Evolutionary conservation across 2,113 vertebrate genomes (phyloP).

Genomic region (Alethe diademata): DNA sequence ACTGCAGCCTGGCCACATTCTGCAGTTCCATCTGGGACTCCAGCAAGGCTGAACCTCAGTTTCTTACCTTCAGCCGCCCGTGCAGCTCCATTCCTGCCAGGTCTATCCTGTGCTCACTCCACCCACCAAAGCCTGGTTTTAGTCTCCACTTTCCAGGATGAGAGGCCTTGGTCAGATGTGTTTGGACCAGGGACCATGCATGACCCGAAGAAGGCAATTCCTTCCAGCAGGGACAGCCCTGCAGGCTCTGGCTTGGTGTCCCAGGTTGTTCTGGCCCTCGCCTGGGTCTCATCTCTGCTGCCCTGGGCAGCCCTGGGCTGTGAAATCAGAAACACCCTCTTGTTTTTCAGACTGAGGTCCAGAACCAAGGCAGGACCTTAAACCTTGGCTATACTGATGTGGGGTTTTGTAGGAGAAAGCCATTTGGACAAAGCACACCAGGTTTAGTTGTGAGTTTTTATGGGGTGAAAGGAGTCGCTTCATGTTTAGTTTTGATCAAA

Average conservation of each 20-base stretch:
- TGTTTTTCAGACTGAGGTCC: background rate
- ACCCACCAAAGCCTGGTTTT: background rate
- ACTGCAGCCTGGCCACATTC: background rate
- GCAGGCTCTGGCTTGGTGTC: accelerated
- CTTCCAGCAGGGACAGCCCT: background rate
- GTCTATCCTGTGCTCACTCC: accelerated
- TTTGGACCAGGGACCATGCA: background rate
- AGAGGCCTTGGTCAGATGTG: background rate
- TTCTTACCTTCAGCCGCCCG: background rate
- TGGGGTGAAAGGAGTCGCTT: background rate
- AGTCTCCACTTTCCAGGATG: background rate
- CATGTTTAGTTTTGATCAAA: background rate
- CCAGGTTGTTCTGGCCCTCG: background rate
- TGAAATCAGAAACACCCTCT: background rate
- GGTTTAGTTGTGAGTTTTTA: background rate
- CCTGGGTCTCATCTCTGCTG: background rate
- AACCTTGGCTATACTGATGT: background rate
- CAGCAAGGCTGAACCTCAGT: background rate
- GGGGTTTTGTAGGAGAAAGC: background rate
- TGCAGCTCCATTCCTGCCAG: accelerated
- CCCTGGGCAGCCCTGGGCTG: background rate
- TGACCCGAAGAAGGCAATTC: background rate
- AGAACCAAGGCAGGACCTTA: background rate
- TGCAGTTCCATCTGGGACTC: background rate
- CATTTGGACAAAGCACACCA: accelerated